Evolutionary conservation across 2,888 invertebrate genomes (phyloP).

Genomic region (Rambutsinella grinnellia): DNA sequence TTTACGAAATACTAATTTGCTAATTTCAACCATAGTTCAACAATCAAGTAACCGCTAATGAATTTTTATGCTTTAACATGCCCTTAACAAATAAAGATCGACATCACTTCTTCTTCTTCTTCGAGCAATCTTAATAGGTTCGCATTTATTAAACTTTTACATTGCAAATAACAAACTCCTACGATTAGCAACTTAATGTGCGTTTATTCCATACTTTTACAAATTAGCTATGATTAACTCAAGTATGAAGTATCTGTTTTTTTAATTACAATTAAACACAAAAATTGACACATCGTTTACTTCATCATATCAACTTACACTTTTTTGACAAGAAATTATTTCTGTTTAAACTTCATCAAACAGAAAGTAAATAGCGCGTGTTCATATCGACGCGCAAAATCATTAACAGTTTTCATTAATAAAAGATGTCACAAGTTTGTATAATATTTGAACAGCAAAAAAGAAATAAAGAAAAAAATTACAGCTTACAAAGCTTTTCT

Average conservation of each 20-base stretch:
- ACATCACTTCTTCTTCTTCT: no score
- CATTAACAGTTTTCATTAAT: neutral
- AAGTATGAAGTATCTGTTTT: neutral
- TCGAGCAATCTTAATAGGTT: neutral
- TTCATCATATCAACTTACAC: neutral
- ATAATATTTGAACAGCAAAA: conserved; percentile 8
- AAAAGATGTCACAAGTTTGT: neutral
- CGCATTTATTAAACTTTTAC: neutral
- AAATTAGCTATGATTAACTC: neutral
- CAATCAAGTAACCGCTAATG: no score
- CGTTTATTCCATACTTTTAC: neutral
- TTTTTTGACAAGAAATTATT: neutral
- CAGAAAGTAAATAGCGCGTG: neutral
- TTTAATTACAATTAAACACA: neutral
- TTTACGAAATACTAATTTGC: neutral
- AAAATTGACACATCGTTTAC: neutral
- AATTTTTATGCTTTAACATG: no score
- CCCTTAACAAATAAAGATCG: no score
- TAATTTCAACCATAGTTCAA: neutral
- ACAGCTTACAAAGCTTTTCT: conserved; percentile 19
- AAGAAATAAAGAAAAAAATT: conserved; percentile 21
- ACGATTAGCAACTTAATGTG: neutral
- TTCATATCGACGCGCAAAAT: neutral
- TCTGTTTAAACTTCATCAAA: no score
- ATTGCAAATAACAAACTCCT: neutral